These are phyloP conservation scores for Mythimna albipuncta DNA, from an alignment of 2,888 invertebrate species.

Conservation along the genomic window DNA sequence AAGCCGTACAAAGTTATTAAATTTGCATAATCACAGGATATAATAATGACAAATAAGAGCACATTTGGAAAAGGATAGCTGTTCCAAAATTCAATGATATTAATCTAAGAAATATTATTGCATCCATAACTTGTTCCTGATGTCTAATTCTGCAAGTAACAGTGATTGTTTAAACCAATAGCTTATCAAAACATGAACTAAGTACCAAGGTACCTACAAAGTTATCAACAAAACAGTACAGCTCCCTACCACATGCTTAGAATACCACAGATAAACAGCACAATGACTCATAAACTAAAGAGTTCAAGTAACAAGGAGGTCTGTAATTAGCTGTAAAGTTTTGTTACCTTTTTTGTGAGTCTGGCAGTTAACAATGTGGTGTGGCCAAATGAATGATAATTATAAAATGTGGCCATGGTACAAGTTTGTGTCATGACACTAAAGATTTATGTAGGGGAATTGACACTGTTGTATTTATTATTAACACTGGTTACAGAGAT, in stretches of 20 bases:
- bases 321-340: slow-evolving; percentile 50
- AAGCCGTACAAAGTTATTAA: background rate
- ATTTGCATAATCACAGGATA: too few relatives aligned
- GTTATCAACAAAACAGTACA: slow-evolving; percentile 30
- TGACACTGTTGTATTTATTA: slow-evolving; percentile 1
- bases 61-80: too few relatives aligned
- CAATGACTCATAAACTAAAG: slow-evolving; percentile 51
- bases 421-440: slow-evolving; percentile 36
- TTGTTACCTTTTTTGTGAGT: slow-evolving; percentile 57
- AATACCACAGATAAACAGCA: slow-evolving; percentile 55
- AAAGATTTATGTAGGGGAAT: slow-evolving; percentile 10
- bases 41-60: too few relatives aligned
- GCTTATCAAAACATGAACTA: slow-evolving; percentile 29
- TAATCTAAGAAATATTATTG: background rate
- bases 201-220: slow-evolving; percentile 24
- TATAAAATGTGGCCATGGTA: slow-evolving; percentile 42
- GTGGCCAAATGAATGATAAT: slow-evolving; percentile 34
- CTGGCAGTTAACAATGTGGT: slow-evolving; percentile 40
- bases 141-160: background rate
- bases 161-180: slow-evolving; percentile 24
- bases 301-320: slow-evolving; percentile 55
- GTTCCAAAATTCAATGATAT: too few relatives aligned
- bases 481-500: background rate
- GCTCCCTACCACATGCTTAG: slow-evolving; percentile 26
- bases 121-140: background rate